phyloP scores from a whole-genome alignment of 64 coral and sea anemone genomes.

The Montipora foliosa region DNA sequence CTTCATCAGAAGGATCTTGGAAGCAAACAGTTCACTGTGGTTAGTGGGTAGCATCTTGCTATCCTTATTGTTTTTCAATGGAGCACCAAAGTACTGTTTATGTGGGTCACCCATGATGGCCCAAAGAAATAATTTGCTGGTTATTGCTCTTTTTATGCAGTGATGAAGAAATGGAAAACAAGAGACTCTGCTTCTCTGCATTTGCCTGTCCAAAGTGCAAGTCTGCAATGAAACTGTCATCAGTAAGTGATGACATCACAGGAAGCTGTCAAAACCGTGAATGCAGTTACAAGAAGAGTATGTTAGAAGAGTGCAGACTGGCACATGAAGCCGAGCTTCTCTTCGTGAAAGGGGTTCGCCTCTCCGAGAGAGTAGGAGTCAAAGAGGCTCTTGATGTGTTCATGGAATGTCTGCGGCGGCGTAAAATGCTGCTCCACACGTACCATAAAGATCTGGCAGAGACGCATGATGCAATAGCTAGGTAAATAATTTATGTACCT shows the following conservation, averaged over 20 bases:
- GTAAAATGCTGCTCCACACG: slow-evolving; percentile 72
- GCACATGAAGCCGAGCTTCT: slow-evolving; percentile 75
- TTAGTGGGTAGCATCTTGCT: background rate
- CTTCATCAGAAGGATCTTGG: too few species aligned
- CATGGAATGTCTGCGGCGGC: slow-evolving; percentile 76
- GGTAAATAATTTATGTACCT: slow-evolving; percentile 28
- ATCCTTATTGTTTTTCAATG: background rate
- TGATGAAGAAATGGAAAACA: slow-evolving; percentile 95
- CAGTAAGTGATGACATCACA: slow-evolving; percentile 1
- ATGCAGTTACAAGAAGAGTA: slow-evolving; percentile 69
- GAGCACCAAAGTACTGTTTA: too few species aligned
- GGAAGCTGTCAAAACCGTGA: slow-evolving; percentile 82
- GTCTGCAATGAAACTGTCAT: slow-evolving; percentile 62
- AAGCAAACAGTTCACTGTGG: too few species aligned
- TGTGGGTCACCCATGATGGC: background rate
- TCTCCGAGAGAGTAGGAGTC: slow-evolving; percentile 86
- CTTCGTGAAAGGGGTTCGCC: slow-evolving; percentile 74
- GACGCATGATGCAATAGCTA: slow-evolving; percentile 92
- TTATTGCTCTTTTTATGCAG: slow-evolving; percentile 47
- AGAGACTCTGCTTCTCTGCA: slow-evolving; percentile 85
- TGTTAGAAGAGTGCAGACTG: slow-evolving; percentile 62
- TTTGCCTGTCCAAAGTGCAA: slow-evolving; percentile 93
- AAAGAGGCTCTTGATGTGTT: slow-evolving; percentile 79
- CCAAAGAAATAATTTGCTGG: background rate
- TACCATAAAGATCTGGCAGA: slow-evolving; percentile 92